Evolutionary conservation across 2,113 vertebrate genomes (phyloP), one percentile per base, ranked within the genome.

Genomic region (Phalacrocorax carbo): DNA sequence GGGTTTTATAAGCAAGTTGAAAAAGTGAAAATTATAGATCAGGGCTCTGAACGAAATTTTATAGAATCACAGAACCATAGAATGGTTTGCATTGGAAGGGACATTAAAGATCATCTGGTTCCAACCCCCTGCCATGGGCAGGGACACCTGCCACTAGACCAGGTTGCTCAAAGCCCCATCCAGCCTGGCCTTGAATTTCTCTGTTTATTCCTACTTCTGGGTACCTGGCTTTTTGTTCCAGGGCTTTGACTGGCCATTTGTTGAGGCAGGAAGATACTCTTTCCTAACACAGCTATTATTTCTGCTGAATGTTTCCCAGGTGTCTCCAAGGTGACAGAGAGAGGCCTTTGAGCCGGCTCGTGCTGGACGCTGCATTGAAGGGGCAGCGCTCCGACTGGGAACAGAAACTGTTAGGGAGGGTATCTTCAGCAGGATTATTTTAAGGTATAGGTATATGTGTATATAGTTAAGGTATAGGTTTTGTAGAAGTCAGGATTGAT

Each of bases 271-370:
- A 72, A 65, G 36, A 55, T 36, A 46, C 25, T 36, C 91, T 57
- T 72, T 68, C 42, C 34, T 32, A 32, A 36, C 55, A 27, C 4
- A 71, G 15, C n/a, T 75, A 7, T 71, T 58, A 27, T 26, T 22
- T 82, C 64, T 89, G 22, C 44, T 0, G 0, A 52, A 52, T n/a
- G 27, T 16, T 61, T 80, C 34, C 30, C 1, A 3, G 5, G 7
- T 51, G 8, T 58, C 36, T 86, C 54, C 1, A 7, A 71, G 38
- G 69, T 78, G 81, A 36, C 25, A 29, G 52, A 69, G 11, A 13
- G 36, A 14, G n/a, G 42, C 38, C 61, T 70, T 44, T 71, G 62
- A 58, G 60, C 15, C 23, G 18, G 8, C 4, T 49, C 0, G 0
- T 30, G 32, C 34, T 49, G 57, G 51, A 42, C 27, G 2, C 72